These are phyloP conservation scores for Falcaria lacertinaria DNA, from an alignment of 2,888 invertebrate species.

Conservation along the genomic window DNA sequence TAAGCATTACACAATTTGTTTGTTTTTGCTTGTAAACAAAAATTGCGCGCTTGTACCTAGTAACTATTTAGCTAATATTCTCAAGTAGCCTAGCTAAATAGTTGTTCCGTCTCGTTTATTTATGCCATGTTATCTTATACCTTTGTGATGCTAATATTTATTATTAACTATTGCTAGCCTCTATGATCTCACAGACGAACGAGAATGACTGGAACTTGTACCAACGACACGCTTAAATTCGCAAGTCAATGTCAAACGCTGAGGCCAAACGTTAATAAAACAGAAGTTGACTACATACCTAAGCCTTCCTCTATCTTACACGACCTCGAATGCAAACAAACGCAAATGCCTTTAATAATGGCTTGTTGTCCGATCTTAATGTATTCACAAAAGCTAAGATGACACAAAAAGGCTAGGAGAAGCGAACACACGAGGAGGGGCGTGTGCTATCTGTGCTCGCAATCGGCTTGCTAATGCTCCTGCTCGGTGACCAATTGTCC, in stretches of 20 bases:
- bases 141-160: not conserved
- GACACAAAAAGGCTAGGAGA: constrained; percentile 31
- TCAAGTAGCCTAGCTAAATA: not conserved
- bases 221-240: constrained; percentile 26
- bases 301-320: constrained; percentile 10
- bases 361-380: constrained; percentile 17
- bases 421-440: constrained; percentile 18
- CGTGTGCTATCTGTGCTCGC: constrained; percentile 30
- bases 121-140: not conserved
- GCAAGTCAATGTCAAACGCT: constrained; percentile 29
- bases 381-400: constrained; percentile 25
- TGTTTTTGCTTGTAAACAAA: not conserved
- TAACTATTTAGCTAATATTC: too few species aligned
- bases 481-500: constrained; percentile 43
- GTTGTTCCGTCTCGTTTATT: not conserved
- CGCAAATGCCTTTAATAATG: constrained; percentile 22
- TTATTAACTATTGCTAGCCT: not conserved
- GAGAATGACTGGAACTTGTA: constrained; percentile 7
- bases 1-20: too few species aligned
- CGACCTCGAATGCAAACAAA: constrained; percentile 4
- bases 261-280: constrained; percentile 13
- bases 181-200: constrained; percentile 19
- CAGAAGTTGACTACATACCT: not conserved
- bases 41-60: not conserved
- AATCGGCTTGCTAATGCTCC: constrained; percentile 40